A percentile compares a stretch with the other conserved stretches of the same genome.
phyloP scores from a whole-genome alignment of 2,888 invertebrate genomes.

The Archips crataeganus region DNA sequence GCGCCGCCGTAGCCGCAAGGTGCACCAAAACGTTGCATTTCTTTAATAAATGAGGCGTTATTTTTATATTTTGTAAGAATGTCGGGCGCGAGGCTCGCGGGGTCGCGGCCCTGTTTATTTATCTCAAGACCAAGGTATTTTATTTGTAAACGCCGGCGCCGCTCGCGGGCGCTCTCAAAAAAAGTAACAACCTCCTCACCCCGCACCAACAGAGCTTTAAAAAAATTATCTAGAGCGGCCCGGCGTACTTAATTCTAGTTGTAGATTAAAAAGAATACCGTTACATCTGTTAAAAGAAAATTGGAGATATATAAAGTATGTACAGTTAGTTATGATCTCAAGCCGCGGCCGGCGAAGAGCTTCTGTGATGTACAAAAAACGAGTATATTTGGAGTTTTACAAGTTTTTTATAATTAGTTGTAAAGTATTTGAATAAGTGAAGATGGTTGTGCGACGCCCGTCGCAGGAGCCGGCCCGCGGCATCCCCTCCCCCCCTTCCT shows the following conservation, averaged over 20 bases:
- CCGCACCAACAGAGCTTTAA: constrained; percentile 68
- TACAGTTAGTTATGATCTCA: constrained; percentile 82
- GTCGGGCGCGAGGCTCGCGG: constrained; percentile 50
- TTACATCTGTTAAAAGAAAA: constrained; percentile 70
- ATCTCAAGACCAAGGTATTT: constrained; percentile 82
- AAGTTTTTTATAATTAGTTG: constrained; percentile 85
- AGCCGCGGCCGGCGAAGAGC: constrained; percentile 75
- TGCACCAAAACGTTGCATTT: constrained; percentile 63
- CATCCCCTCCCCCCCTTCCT: constrained; percentile 56
- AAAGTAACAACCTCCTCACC: constrained; percentile 41
- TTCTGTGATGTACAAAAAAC: constrained; percentile 85
- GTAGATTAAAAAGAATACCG: constrained; percentile 79
- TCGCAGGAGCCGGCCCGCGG: constrained; percentile 69
- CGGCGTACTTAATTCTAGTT: constrained; percentile 73
- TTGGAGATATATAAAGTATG: constrained; percentile 80
- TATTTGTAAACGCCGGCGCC: constrained; percentile 64
- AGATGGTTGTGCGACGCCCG: constrained; percentile 66
- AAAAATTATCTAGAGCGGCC: constrained; percentile 56
- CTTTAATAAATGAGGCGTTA: constrained; percentile 68
- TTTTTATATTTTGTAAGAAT: constrained; percentile 62
- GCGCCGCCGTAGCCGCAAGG: constrained; percentile 48
- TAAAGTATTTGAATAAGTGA: constrained; percentile 83
- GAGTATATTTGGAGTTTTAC: constrained; percentile 85
- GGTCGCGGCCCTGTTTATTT: constrained; percentile 74
- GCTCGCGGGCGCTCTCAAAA: constrained; percentile 52